Conservation (phyloP, 2,113 vertebrate species). For the Hiodon tergisus region DNA sequence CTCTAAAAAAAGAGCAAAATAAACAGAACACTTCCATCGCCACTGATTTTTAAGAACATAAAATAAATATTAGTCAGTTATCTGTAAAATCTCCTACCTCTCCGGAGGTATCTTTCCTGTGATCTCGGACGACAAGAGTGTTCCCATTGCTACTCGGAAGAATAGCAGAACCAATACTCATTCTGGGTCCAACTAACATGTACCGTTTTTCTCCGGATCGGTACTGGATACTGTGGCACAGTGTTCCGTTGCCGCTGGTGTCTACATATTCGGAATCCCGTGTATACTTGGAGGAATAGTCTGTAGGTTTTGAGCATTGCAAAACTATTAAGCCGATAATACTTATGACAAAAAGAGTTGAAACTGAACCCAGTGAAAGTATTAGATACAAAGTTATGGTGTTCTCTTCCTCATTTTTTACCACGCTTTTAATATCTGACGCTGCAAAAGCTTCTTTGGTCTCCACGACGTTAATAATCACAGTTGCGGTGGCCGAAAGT, state of each 20-base stretch:
- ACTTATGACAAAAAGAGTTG: slow-evolving; percentile 36
- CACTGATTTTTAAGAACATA: not conserved
- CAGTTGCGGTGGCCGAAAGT: slow-evolving; percentile 40
- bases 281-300: slow-evolving; percentile 15
- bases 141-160: slow-evolving; percentile 6
- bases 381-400: slow-evolving; percentile 36
- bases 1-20: too few species aligned
- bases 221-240: slow-evolving; percentile 34
- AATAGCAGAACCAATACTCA: slow-evolving; percentile 28
- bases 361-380: slow-evolving; percentile 32
- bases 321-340: slow-evolving; percentile 18
- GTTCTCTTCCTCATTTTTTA: slow-evolving; percentile 18
- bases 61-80: not conserved
- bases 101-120: slow-evolving; percentile 25
- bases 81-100: slow-evolving; percentile 34
- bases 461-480: slow-evolving; percentile 36
- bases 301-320: slow-evolving; percentile 18
- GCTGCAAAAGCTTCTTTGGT: slow-evolving; percentile 33
- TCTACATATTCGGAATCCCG: slow-evolving; percentile 16
- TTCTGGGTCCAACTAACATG: slow-evolving; percentile 35
- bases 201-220: slow-evolving; percentile 32
- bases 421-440: slow-evolving; percentile 16
- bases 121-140: slow-evolving; percentile 35
- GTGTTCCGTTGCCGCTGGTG: slow-evolving; percentile 20
- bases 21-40: too few species aligned